Base-by-base conservation (phyloP, 2,113 vertebrate species). In the Corvus hawaiiensis region DNA sequence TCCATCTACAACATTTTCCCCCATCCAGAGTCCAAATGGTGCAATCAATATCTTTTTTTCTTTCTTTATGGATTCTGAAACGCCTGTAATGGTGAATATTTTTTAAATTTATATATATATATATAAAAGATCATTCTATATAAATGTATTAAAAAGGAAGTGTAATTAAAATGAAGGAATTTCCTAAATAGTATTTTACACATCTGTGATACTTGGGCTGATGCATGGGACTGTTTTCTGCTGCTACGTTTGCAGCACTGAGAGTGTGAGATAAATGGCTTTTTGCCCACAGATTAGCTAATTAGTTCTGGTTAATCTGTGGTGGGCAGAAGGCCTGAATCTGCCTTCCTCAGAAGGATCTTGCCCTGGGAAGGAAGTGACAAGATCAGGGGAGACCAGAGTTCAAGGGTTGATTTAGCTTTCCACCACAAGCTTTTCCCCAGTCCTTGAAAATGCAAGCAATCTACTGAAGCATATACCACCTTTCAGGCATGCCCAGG, bases 131-230 rank as follows among this genome's bases (percentile, higher is more conserved):
- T 88, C 67, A 61, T 88, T 94, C 48, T 97, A 81, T 97, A 88
- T 95, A 93, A 95, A 92, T 92, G 85, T 95, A 89, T 96, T 92
- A 89, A 94, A 95, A 94, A 81, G 32, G 41, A 95, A 90, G 55
- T 93, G 84, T 90, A 95, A 97, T 97, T 94, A 94, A 94, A 91
- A 83, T 83, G 48, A 94, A 96, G 79, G 52, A 93, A 73, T 79
- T 81, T 30, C 79, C 58, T 85, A 68, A 93, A 69, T 18, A 93
- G 82, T 89, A 78, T 81, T 81, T 79, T 89, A 68, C 58, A 87
- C 37, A 52, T 84, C 80, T 96, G 49, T 94, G 84, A 89, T 95
- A 79, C 78, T 92, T 92, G 87, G 76, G 80, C 87, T 75, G 63
- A 64, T 90, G 80, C 33, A 13, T 51, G 84, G 66, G 90, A 93